Evolutionary conservation across 1,140 invertebrate genomes (phyloP).

Genomic region (Neodiprion fabricii): DNA sequence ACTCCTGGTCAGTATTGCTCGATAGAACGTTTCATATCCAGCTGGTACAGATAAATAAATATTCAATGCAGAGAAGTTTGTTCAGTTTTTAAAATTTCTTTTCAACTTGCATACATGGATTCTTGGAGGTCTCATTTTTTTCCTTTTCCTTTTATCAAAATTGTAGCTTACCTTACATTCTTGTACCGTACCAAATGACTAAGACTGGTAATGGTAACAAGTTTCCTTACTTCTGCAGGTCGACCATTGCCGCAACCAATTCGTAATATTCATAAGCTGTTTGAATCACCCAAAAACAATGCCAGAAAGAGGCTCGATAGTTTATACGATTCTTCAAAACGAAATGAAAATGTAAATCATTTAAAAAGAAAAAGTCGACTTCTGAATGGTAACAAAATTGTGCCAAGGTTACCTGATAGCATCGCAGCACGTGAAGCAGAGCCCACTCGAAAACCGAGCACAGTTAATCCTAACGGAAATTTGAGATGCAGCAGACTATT

Average conservation of each 20-base stretch:
- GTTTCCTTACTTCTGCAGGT: background rate
- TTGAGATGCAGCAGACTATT: background rate
- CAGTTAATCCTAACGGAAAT: background rate
- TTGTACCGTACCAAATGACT: too few species aligned
- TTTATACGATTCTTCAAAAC: background rate
- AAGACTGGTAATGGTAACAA: too few species aligned
- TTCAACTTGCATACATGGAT: too few species aligned
- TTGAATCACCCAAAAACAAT: background rate
- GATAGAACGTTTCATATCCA: background rate
- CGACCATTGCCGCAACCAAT: background rate
- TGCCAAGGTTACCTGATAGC: background rate
- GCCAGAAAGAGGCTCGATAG: background rate
- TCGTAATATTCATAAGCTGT: background rate
- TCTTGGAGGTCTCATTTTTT: too few species aligned
- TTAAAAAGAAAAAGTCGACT: background rate
- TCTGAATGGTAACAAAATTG: background rate
- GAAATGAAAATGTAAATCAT: background rate
- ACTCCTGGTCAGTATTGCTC: background rate
- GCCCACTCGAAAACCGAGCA: background rate
- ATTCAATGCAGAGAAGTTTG: background rate
- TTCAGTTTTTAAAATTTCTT: background rate
- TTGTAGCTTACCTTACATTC: too few species aligned
- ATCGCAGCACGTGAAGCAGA: background rate
- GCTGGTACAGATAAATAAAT: too few species aligned
- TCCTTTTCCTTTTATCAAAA: too few species aligned